Conservation (phyloP, 1,140 invertebrate species). For the Frieseomelitta varia region DNA sequence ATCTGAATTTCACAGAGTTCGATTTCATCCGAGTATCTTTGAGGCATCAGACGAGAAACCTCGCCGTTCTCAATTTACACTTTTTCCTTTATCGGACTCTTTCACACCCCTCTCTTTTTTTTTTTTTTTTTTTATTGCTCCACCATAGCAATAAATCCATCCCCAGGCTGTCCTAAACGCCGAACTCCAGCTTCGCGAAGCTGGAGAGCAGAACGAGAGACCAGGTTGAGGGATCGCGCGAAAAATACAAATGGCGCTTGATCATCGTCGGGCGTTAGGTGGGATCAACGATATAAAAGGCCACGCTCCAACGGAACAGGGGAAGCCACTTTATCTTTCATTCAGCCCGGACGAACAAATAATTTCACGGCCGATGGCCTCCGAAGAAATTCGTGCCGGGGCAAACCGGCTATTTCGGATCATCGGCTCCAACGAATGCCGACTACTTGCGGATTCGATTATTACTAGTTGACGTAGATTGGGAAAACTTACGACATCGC, state of each 20-base stretch:
- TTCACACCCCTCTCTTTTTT: not conserved
- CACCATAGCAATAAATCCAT: not conserved
- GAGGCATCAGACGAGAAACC: not conserved
- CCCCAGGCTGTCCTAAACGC: not conserved
- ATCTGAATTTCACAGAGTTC: not conserved
- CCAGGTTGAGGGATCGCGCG: not conserved
- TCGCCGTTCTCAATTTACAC: not conserved
- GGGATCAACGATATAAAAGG: conserved; percentile 14
- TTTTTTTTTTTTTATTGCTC: no score
- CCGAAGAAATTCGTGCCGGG: not conserved
- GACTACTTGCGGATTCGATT: conserved; percentile 7
- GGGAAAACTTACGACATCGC: not conserved
- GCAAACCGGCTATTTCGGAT: not conserved
- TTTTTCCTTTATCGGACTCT: not conserved
- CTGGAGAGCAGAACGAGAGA: not conserved
- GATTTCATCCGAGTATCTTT: not conserved
- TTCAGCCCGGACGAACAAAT: conserved; percentile 30
- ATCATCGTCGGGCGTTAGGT: conserved; percentile 9
- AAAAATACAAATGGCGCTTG: conserved; percentile 22
- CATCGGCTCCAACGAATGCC: not conserved
- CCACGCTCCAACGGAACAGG: not conserved
- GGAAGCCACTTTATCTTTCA: conserved; percentile 32
- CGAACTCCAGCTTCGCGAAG: not conserved
- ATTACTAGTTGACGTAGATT: conserved; percentile 9
- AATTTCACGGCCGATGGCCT: conserved; percentile 22